Base-by-base conservation (phyloP, 2,797 vertebrate species). In the Pseudomugil tenellus region DNA sequence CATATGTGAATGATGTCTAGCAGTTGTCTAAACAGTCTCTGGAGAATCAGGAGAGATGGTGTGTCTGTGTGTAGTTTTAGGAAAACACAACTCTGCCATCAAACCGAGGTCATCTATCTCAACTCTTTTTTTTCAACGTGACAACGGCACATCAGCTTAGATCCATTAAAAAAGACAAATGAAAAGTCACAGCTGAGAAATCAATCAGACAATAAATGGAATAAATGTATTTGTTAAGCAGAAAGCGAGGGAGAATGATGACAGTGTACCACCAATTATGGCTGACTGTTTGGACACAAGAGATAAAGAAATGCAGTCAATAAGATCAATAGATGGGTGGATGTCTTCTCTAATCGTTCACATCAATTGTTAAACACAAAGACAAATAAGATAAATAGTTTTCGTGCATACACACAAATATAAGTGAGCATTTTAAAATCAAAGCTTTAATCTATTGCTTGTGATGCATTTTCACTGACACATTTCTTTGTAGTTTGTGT, bases 301-400 rank as follows among this genome's bases (percentile, higher is more conserved):
- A 60, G 70, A 59, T 34, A 32, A 76, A 58, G 54, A 59, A 51
- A 43, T 23, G 19, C 43, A 71, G 54, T 62, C 34, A 23, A 34
- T 41, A 55, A 67, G 72, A 84, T 86, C 53, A 11, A 84, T 84
- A 53, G 56, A 65, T 63, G 67, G 76, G 35, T 17, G 26, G 72
- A 61, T 26, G 31, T 73, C 51, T 63, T 6, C 59, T 57, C 57
- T 69, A 46, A 51, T 81, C 49, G 55, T 72, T 86, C 63, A 62
- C 59, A 43, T 76, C 68, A 59, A 71, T 77, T 72, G 51, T 72
- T 72, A 71, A 76, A 48, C 35, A 61, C 39, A 23, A 63, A 70
- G 65, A 77, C 34, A 59, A 41, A 4, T 58, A 28, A 69, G 54
- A 84, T 72, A 39, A 46, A 77, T 62, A 54, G 52, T 61, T 75